Percentiles rank a stretch among this genome's conserved stretches.
phyloP scores from a whole-genome alignment of 2,888 invertebrate genomes.

The Synanthedon vespiformis region DNA sequence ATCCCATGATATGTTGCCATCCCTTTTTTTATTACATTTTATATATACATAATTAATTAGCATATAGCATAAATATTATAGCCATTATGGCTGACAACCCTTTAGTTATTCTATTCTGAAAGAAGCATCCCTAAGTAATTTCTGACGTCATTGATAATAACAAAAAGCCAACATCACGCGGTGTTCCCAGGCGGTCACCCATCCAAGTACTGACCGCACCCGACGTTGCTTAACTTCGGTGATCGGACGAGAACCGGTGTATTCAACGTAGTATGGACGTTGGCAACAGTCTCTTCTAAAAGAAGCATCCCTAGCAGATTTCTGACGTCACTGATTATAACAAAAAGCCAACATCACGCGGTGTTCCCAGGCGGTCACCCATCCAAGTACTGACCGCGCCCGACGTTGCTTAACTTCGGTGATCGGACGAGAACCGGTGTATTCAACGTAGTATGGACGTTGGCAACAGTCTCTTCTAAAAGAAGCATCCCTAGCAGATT shows the following conservation, averaged over 20 bases:
- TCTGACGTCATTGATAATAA: not conserved
- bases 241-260: constrained; percentile 18
- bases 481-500: no score
- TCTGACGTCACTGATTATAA: not conserved
- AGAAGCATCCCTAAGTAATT: no score
- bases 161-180: constrained; percentile 11
- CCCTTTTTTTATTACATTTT: no score
- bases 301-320: not conserved
- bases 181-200: constrained; percentile 18
- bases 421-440: constrained; percentile 27
- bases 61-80: no score
- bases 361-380: not conserved
- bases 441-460: constrained; percentile 33
- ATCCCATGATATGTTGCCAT: no score
- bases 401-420: constrained; percentile 16
- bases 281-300: constrained; percentile 2
- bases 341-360: not conserved
- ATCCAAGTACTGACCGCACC: constrained; percentile 15
- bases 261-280: constrained; percentile 15
- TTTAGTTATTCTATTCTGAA: no score
- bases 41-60: no score
- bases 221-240: constrained; percentile 17
- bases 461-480: no score
- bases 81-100: no score
- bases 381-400: not conserved